Evolutionary conservation across 1,140 invertebrate genomes (phyloP), one percentile per base, ranked within the genome.

Genomic region (Chironomus tepperi): DNA sequence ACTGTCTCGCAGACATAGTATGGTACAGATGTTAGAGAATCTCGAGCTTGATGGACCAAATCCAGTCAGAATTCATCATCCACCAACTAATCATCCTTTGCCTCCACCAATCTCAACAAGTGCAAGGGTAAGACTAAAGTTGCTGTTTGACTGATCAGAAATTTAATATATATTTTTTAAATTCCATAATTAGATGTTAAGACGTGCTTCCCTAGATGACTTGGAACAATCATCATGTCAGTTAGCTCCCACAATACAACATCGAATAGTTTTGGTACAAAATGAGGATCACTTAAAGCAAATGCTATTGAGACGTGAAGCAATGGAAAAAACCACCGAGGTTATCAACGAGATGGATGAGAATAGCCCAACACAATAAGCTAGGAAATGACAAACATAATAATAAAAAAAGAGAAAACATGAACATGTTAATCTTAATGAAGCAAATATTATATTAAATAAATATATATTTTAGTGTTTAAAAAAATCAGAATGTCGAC

Each of bases 211-310:
- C 12, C 79, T 93, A 67, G 91, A 93, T 78, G 90, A 93, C 77
- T 81, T 93, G 74, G 91, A 93, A 79, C 88, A 90, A 76, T 87
- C 88, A 78, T 87, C 90, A 0, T 93, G 91, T 80, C 88, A 90
- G 64, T 81, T 94, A 74, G 87, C 89, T 16, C 92, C 92, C 0
- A 88, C 88, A 79, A 79, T 90, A 9, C 91, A 94, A 78, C 89
- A 91, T 77, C 84, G 92, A 78, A 94, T 94, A 75, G 83, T 92
- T n/a, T 81, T 90, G 43, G 83, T 92, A 42, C 89, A 87, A 77
- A 88, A 86, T 75, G 87, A 89, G 73, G 88, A 90, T 77, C 81
- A 82, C 75, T 77, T 81, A 73, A 78, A 80, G 47, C 81, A 81
- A 74, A 75, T 82, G 73, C 43, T 81, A 18, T 77, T 78, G 34